These are phyloP conservation scores for Thelaira solivaga DNA, from an alignment of 2,888 invertebrate species.

Conservation along the genomic window DNA sequence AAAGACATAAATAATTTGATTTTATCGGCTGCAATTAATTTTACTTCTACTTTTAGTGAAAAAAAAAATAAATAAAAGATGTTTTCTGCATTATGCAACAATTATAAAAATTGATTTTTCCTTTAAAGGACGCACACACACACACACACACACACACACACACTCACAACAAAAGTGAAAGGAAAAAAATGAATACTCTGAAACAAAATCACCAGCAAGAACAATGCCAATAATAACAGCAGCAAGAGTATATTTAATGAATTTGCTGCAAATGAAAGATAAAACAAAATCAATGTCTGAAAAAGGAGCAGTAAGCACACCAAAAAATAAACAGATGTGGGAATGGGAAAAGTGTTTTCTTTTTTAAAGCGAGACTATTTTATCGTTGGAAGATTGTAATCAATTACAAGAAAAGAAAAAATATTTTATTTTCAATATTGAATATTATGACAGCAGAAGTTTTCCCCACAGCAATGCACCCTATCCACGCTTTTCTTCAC, in stretches of 20 bases:
- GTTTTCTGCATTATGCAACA: no score
- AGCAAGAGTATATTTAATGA: conserved; percentile 6
- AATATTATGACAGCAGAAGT: conserved; percentile 14
- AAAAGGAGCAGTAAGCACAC: neutral
- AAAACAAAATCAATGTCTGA: neutral
- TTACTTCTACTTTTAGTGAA: no score
- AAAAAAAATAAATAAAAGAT: no score
- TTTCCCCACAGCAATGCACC: neutral
- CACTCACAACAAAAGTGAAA: no score
- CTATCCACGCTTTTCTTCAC: neutral
- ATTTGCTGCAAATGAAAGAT: neutral
- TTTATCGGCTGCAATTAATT: no score
- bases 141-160: no score
- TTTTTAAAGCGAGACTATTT: neutral
- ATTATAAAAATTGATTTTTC: no score
- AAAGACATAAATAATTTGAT: no score
- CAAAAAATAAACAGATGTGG: conserved; percentile 12
- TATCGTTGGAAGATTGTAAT: conserved; percentile 5
- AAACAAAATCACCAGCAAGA: neutral
- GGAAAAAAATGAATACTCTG: neutral
- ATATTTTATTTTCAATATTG: conserved; percentile 15
- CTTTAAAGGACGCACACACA: no score
- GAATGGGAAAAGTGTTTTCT: neutral
- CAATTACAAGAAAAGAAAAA: conserved; percentile 17
- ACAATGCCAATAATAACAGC: no score